phyloP scores from a whole-genome alignment of 2,888 invertebrate species.

The Dasypolia templi region DNA sequence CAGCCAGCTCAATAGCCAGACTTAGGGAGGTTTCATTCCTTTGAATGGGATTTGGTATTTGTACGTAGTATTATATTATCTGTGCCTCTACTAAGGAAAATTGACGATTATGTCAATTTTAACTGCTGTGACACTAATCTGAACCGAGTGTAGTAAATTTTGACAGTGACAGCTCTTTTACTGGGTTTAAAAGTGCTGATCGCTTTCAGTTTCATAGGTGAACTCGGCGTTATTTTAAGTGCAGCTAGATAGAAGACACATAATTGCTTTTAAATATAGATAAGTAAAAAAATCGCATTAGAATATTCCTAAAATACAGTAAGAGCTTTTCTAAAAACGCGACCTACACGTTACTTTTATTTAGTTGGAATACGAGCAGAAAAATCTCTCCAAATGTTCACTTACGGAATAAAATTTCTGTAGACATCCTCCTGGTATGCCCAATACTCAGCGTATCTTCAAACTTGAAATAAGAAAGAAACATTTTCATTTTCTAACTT shows the following conservation, averaged over 20 bases:
- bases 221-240: too few species aligned
- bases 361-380: neutral
- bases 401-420: neutral
- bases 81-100: neutral
- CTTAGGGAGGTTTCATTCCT: too few species aligned
- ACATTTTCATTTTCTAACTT: conserved; percentile 53
- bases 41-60: too few species aligned
- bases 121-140: too few species aligned
- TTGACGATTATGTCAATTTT: neutral
- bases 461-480: conserved; percentile 48
- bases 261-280: neutral
- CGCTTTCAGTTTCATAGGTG: too few species aligned
- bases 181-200: too few species aligned
- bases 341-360: neutral
- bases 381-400: neutral
- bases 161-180: too few species aligned
- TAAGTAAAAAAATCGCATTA: neutral
- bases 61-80: too few species aligned
- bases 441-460: neutral
- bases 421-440: neutral
- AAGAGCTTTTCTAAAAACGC: neutral
- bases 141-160: too few species aligned
- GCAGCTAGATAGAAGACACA: neutral
- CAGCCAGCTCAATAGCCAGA: too few species aligned
- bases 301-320: neutral